Conservation (phyloP, 2,113 vertebrate genomes). For the Chauna torquata region DNA sequence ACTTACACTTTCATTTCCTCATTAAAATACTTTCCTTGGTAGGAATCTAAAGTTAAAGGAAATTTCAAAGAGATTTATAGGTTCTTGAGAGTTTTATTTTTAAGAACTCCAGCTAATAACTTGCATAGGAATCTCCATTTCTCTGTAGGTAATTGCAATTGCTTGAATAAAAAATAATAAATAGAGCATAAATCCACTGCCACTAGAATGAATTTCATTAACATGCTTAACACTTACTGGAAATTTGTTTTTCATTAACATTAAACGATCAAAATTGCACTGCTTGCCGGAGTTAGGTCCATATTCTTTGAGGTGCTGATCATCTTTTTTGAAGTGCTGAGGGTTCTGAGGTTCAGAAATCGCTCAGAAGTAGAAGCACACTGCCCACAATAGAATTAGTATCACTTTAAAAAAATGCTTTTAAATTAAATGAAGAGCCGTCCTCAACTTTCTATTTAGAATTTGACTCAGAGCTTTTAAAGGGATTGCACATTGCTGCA, state of each 20-base stretch:
- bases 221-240: background rate
- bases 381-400: background rate
- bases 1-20: constrained; percentile 23
- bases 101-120: constrained; percentile 1
- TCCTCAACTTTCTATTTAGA: constrained; percentile 53
- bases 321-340: background rate
- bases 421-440: constrained; percentile 55
- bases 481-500: constrained; percentile 33
- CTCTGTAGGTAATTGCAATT: constrained; percentile 25
- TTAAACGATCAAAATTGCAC: constrained; percentile 46
- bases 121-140: background rate
- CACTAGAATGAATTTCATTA: constrained; percentile 46
- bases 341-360: background rate
- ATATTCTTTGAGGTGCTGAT: background rate
- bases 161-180: constrained; percentile 52
- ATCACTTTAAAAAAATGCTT: constrained; percentile 12
- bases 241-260: constrained; percentile 66
- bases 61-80: constrained; percentile 34
- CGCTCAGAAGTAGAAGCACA: background rate
- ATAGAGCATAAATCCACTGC: constrained; percentile 7
- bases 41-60: background rate
- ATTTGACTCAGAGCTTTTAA: constrained; percentile 48
- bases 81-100: background rate
- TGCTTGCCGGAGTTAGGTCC: background rate
- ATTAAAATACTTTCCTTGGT: constrained; percentile 36